These are phyloP conservation scores for Leucophenga montana DNA, from an alignment of 2,888 invertebrate species.

Conservation along the genomic window DNA sequence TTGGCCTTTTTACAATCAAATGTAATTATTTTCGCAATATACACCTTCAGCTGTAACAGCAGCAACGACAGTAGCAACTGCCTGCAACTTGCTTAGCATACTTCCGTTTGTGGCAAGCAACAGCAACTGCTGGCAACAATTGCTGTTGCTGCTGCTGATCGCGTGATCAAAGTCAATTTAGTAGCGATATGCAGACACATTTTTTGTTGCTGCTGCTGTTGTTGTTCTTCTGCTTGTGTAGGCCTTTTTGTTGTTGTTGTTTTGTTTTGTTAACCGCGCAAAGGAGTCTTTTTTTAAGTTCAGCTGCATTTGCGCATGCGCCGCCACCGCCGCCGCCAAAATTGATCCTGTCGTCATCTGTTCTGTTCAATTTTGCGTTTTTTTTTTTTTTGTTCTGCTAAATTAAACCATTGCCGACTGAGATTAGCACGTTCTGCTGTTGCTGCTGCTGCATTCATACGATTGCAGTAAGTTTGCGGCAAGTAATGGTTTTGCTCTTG, in stretches of 20 bases:
- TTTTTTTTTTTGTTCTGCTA: not conserved
- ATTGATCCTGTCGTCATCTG: slow-evolving; percentile 10
- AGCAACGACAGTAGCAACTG: slow-evolving; percentile 34
- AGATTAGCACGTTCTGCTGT: slow-evolving; percentile 6
- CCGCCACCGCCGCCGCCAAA: slow-evolving; percentile 2
- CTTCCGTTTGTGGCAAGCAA: slow-evolving; percentile 23
- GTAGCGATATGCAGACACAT: slow-evolving; percentile 54
- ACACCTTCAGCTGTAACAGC: slow-evolving; percentile 58
- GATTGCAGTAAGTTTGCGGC: too few species aligned
- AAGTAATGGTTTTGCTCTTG: too few species aligned
- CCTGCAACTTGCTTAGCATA: slow-evolving; percentile 20
- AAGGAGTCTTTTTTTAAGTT: not conserved
- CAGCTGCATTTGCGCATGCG: not conserved
- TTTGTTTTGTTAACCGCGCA: not conserved
- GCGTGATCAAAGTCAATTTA: slow-evolving; percentile 74
- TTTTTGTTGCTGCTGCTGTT: not conserved
- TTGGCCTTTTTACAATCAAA: slow-evolving; percentile 66
- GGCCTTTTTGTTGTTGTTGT: too few species aligned
- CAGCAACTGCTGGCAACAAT: slow-evolving; percentile 29
- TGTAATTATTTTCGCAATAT: slow-evolving; percentile 67
- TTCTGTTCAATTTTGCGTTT: not conserved
- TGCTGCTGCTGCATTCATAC: too few species aligned
- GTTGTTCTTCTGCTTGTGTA: not conserved
- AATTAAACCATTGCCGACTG: slow-evolving; percentile 6
- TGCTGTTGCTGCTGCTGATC: slow-evolving; percentile 54